Percentiles rank a stretch among this genome's conserved stretches.
phyloP scores from a whole-genome alignment of 2,888 invertebrate species.

The Oligia fasciuncula region DNA sequence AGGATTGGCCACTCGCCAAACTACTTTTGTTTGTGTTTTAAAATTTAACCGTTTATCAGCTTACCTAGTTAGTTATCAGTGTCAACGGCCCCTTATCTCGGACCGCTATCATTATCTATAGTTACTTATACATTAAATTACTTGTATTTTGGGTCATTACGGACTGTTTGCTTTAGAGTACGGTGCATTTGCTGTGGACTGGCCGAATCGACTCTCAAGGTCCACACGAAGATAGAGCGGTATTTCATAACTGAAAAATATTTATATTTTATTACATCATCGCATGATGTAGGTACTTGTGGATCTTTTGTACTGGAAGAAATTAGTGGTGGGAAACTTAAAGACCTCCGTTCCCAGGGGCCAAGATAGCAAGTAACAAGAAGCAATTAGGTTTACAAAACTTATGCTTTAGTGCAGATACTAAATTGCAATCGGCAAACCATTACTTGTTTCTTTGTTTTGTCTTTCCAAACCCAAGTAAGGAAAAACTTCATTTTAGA shows the following conservation, averaged over 20 bases:
- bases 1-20: slow-evolving; percentile 38
- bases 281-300: too few species aligned
- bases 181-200: slow-evolving; percentile 22
- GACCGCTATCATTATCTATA: slow-evolving; percentile 76
- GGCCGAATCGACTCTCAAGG: neutral
- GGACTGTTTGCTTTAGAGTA: slow-evolving; percentile 62
- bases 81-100: slow-evolving; percentile 84
- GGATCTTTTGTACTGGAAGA: neutral
- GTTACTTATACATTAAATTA: slow-evolving; percentile 72
- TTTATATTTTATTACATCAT: neutral
- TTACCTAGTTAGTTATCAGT: slow-evolving; percentile 78
- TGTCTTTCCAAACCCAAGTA: neutral
- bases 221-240: neutral
- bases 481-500: slow-evolving; percentile 10
- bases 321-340: neutral
- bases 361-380: neutral
- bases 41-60: slow-evolving; percentile 73
- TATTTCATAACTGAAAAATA: neutral
- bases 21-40: slow-evolving; percentile 60
- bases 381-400: neutral
- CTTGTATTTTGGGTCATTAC: slow-evolving; percentile 78
- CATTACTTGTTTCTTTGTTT: neutral
- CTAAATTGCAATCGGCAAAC: neutral
- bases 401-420: neutral
- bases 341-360: neutral